A percentile compares a stretch with the other conserved stretches of the same genome.
phyloP scores from a whole-genome alignment of 2,797 vertebrate genomes.

The Halcyon leucocephala region DNA sequence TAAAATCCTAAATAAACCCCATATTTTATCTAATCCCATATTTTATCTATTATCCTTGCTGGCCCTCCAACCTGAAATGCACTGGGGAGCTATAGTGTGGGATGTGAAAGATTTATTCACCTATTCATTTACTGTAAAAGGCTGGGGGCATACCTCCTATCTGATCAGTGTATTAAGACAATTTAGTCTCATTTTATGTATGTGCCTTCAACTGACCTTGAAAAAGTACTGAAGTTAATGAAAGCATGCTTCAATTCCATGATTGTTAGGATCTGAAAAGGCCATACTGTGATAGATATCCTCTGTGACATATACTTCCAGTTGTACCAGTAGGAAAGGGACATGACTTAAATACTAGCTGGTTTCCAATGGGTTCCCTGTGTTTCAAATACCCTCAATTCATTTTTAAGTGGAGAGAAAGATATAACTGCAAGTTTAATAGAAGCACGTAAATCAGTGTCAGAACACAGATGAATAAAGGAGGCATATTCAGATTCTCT shows the following conservation, averaged over 20 bases:
- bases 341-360: constrained; percentile 20
- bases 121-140: constrained; percentile 10
- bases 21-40: not conserved
- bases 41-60: constrained; percentile 16
- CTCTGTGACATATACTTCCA: not conserved
- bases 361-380: not conserved
- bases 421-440: not conserved
- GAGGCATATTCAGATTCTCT: not conserved
- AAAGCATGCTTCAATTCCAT: constrained; percentile 7
- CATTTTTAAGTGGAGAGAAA: constrained; percentile 25
- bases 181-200: constrained; percentile 23
- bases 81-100: not conserved
- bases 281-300: constrained; percentile 39
- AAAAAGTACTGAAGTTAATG: constrained; percentile 25
- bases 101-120: constrained; percentile 16
- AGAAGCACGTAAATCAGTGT: not conserved
- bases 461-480: not conserved
- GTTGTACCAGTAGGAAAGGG: not conserved
- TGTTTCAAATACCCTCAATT: not conserved
- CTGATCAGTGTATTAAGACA: constrained; percentile 3
- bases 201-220: constrained; percentile 39
- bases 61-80: not conserved
- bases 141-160: not conserved
- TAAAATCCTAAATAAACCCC: not conserved
- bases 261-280: constrained; percentile 47